Base-by-base conservation (phyloP, 2,797 vertebrate species). In the Myotis findleyi region DNA sequence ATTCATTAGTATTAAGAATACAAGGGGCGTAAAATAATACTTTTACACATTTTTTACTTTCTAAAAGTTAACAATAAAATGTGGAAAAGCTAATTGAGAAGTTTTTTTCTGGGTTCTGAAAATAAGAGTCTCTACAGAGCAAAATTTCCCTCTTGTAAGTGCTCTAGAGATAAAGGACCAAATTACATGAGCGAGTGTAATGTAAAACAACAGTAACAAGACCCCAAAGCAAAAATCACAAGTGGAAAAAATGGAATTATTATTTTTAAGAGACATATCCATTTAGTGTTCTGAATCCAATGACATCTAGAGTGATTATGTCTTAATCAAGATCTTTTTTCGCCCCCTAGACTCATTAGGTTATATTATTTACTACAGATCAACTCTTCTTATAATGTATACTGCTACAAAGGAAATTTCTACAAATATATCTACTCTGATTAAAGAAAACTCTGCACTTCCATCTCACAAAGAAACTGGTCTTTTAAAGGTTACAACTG, bases 321-420 rank as follows among this genome's bases (percentile, higher is more conserved):
- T 55, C 76, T 87, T 91, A 81, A 51, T 73, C 23, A 17, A 91
- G n/a, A 12, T 47, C 71, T 62, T 55, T 38, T 73, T 57, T 53
- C 25, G 0, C 6, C 7, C 17, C 9, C 13, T 57, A 10, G 69
- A n/a, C 10, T 69, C 25, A 66, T 13, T 84, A 79, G 68, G 49
- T 92, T 91, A 69, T 64, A 79, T 91, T 93, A 87, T n/a, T 33
- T 66, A 64, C 47, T 87, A 76, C 20, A 95, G 30, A 89, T 72
- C 7, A 89, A 76, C 30, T 89, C 36, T 57, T 87, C 8, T 83
- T 76, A 21, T 76, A 76, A 33, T 51, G 47, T 75, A 79, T 36
- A 77, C 11, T 69, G 23, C n/a, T 79, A 82, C 30, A 59, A 69
- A 86, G 11, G 30, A 69, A 57, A 89, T 62, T 89, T 92, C 36